Conservation (phyloP, 2,888 invertebrate species). For the Nesidiocoris tenuis region DNA sequence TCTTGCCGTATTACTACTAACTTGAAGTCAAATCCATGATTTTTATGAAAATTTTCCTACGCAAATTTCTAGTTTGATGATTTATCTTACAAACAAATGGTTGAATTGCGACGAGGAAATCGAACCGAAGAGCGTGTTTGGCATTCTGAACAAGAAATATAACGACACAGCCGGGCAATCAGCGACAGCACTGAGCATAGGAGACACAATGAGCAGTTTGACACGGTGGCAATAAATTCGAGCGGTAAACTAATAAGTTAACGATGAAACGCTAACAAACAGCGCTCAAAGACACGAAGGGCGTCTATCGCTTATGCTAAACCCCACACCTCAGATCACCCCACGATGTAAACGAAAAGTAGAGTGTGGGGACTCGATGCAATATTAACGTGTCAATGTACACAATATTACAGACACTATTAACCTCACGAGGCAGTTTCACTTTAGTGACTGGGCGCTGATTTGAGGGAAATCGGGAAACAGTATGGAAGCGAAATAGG, state of each 20-base stretch:
- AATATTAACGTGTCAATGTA: too few species aligned
- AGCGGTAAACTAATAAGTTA: neutral
- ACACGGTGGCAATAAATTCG: neutral
- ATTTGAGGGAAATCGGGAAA: neutral
- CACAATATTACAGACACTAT: too few species aligned
- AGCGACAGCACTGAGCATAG: conserved; percentile 23
- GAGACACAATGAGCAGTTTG: too few species aligned
- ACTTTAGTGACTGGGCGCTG: neutral
- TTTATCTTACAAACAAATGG: conserved; percentile 32
- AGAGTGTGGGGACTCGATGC: too few species aligned
- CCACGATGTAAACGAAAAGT: too few species aligned
- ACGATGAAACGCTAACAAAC: neutral
- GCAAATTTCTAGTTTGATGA: too few species aligned
- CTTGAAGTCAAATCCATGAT: too few species aligned
- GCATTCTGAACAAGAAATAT: conserved; percentile 12
- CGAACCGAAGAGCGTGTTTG: conserved; percentile 27
- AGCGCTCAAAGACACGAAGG: neutral
- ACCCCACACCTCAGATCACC: too few species aligned
- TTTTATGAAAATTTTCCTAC: too few species aligned
- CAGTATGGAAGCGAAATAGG: neutral
- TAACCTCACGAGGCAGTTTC: neutral
- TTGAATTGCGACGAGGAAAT: conserved; percentile 29
- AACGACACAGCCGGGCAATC: too few species aligned
- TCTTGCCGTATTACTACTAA: too few species aligned
- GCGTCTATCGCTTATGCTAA: too few species aligned